phyloP scores from a whole-genome alignment of 2,797 vertebrate species.

The Premnoplex brunnescens region DNA sequence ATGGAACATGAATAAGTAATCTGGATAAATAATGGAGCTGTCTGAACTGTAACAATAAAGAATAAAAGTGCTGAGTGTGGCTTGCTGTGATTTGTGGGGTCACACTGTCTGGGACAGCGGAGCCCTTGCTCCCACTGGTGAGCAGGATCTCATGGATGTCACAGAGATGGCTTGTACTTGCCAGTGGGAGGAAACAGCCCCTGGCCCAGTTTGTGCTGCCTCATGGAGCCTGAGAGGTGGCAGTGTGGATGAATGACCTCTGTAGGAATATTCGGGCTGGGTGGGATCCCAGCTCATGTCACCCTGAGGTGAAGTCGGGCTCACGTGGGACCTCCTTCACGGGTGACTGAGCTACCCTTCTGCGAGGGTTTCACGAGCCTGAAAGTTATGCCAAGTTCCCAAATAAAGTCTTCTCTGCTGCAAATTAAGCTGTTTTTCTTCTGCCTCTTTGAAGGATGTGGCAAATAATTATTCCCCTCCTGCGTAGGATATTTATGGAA shows the following conservation, averaged over 20 bases:
- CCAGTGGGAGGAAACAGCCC: neutral
- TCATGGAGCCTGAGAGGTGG: neutral
- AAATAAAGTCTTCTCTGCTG: neutral
- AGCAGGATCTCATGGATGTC: neutral
- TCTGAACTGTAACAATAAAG: constrained; percentile 61
- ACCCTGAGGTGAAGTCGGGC: neutral
- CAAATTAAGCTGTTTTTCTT: neutral
- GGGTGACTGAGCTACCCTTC: neutral
- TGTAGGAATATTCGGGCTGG: neutral
- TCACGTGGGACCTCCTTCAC: rapidly evolving
- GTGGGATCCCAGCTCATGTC: neutral
- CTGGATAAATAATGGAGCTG: constrained; percentile 67
- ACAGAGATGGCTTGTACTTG: neutral
- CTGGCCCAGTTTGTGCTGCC: neutral
- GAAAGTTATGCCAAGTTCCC: neutral
- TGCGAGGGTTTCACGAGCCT: neutral
- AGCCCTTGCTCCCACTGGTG: neutral
- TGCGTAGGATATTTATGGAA: neutral
- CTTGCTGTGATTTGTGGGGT: constrained; percentile 61
- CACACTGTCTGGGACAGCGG: neutral
- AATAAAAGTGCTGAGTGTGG: constrained; percentile 63
- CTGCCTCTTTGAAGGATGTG: neutral
- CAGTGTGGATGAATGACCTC: neutral
- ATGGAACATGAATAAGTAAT: constrained; percentile 62
- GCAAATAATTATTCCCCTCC: neutral